Evolutionary conservation across 2,797 vertebrate genomes (phyloP), one percentile per base, ranked within the genome.

Genomic region (Lagocephalus sceleratus): DNA sequence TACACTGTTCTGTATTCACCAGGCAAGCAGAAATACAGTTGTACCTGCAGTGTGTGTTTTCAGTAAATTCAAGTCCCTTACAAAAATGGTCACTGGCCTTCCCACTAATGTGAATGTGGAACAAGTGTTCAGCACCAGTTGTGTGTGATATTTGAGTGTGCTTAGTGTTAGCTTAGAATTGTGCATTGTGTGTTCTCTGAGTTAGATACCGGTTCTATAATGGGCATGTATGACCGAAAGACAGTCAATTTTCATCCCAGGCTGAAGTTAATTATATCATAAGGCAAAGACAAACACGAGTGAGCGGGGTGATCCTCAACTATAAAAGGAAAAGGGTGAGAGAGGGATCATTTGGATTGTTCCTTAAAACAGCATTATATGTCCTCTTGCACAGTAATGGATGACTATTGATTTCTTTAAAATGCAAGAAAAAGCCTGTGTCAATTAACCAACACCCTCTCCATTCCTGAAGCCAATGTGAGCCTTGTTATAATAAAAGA

Each of bases 271-370:
- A 77, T 83, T 77, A 81, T 69, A 66, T 83, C 79, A 84, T 58
- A 47, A 5, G 0, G 57, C 56, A 29, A 60, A n/a, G 11, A 51
- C 47, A 54, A 75, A 77, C 19, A 11, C 66, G 57, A 69, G 72
- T 45, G 55, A 62, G 66, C 47, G 11, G 55, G 53, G 66, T 64
- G 76, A 81, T 82, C 64, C 63, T 78, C 67, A 20, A 58, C 84
- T 85, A 85, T 82, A 86, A 85, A 88, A 88, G 84, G 84, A 62
- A 85, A 81, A 67, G 51, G 59, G 66, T 51, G 62, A 63, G 43
- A 54, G 57, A 62, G 48, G 68, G 68, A 71, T 17, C 39, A 8
- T 41, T 41, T 41, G 16, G 16, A 82, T 82, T 84, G 61, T 67
- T 73, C 68, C 40, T 56, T 54, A 57, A 49, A 60, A 21, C 29